Evolutionary conservation across 1,140 invertebrate species (phyloP).

Genomic region (Oreohelix idahoensis): DNA sequence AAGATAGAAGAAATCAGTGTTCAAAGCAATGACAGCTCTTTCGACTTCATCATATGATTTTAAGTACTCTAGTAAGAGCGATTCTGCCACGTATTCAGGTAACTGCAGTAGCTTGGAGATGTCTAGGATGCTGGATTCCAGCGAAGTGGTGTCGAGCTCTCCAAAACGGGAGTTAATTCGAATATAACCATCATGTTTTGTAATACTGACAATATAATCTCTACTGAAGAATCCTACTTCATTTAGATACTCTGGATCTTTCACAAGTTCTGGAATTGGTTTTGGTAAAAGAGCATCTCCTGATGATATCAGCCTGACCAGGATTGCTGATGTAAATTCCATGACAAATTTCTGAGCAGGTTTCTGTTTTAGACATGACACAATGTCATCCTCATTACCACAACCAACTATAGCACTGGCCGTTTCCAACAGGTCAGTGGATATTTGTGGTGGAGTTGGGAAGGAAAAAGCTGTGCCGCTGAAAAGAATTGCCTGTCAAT

Average conservation of each 20-base stretch:
- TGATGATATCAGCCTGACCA: neutral
- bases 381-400: neutral
- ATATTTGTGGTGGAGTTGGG: neutral
- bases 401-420: neutral
- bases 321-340: neutral
- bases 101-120: neutral
- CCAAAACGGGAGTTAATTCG: neutral
- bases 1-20: neutral
- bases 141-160: neutral
- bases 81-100: neutral
- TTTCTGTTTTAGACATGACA: neutral
- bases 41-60: neutral
- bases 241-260: neutral
- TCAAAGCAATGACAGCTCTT: neutral
- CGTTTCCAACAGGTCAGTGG: neutral
- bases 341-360: neutral
- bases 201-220: slow-evolving; percentile 5
- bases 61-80: neutral
- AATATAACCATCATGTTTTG: neutral
- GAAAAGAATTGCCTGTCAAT: neutral
- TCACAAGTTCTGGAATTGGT: neutral
- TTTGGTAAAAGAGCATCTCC: neutral
- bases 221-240: neutral
- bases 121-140: neutral
- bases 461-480: neutral